Conservation (phyloP, 2,888 invertebrate genomes). For the Germaria angustata region DNA sequence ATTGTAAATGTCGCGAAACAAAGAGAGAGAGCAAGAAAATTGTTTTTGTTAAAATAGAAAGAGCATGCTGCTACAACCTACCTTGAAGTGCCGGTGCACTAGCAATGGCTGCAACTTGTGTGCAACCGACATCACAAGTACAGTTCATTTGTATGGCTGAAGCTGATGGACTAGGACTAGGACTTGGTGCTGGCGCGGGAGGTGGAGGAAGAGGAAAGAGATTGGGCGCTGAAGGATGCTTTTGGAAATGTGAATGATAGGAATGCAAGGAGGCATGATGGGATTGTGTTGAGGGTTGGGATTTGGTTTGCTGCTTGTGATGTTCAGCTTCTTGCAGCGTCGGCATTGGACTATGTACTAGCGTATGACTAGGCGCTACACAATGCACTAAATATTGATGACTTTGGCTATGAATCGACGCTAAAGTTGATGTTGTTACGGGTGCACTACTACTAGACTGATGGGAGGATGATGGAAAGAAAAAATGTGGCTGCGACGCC, state of each 20-base stretch:
- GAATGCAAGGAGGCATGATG: constrained; percentile 65
- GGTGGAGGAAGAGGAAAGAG: constrained; percentile 72
- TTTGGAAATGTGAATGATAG: constrained; percentile 77
- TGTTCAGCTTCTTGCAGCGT: constrained; percentile 76
- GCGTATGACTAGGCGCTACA: constrained; percentile 75
- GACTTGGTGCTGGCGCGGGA: constrained; percentile 71
- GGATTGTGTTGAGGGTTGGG: constrained; percentile 69
- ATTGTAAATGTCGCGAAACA: constrained; percentile 42
- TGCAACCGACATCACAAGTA: constrained; percentile 77
- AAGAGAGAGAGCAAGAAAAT: constrained; percentile 17
- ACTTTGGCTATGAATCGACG: constrained; percentile 77
- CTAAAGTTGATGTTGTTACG: constrained; percentile 74
- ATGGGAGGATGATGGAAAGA: constrained; percentile 63
- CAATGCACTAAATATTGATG: constrained; percentile 78
- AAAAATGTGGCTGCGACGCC: constrained; percentile 41
- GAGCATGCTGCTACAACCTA: constrained; percentile 80
- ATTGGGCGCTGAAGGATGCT: constrained; percentile 77
- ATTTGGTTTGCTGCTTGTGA: constrained; percentile 70
- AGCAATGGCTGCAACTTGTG: constrained; percentile 68
- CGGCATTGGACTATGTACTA: constrained; percentile 75
- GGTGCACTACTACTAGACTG: constrained; percentile 72
- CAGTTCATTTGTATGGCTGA: constrained; percentile 72
- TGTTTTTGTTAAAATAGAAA: constrained; percentile 59
- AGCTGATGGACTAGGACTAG: constrained; percentile 75
- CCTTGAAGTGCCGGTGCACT: constrained; percentile 75